A percentile compares a stretch with the other conserved stretches of the same genome.
Conservation (phyloP, 2,113 vertebrate genomes). For the Plecturocebus donacophilus region DNA sequence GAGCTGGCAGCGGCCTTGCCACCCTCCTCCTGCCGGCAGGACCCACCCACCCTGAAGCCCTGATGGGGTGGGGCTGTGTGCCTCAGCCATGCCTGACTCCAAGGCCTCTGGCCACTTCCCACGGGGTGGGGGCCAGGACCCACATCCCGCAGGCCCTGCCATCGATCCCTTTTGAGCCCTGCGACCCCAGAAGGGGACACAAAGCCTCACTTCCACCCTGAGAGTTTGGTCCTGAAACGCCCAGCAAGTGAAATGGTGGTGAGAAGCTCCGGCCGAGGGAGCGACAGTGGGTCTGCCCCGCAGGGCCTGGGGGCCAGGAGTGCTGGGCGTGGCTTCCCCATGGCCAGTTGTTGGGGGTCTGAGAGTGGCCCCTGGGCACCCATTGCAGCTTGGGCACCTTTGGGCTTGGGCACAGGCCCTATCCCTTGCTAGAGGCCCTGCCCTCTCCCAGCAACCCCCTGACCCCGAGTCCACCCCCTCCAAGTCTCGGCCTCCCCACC, state of each 20-base stretch:
- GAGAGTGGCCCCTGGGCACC: background rate
- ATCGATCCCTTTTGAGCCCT: rapidly evolving
- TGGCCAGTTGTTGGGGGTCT: background rate
- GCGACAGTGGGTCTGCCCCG: background rate
- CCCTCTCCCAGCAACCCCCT: too few relatives aligned
- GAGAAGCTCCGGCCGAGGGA: background rate
- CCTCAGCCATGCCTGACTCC: background rate
- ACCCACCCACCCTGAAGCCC: rapidly evolving
- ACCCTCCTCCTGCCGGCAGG: too few relatives aligned
- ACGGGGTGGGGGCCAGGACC: background rate
- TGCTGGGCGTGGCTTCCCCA: background rate
- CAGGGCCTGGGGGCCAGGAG: rapidly evolving
- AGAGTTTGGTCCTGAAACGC: background rate
- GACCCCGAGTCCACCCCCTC: background rate
- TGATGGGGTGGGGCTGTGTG: rapidly evolving
- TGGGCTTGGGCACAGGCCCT: background rate
- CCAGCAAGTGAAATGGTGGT: background rate
- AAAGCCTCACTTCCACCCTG: background rate
- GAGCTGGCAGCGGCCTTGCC: background rate
- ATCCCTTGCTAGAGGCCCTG: rapidly evolving
- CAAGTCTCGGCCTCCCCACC: too few relatives aligned
- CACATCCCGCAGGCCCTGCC: background rate
- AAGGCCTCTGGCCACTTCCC: background rate
- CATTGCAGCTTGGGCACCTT: background rate
- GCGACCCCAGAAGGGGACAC: background rate